A percentile compares a stretch with the other conserved stretches of the same genome.
phyloP scores from a whole-genome alignment of 2,888 invertebrate species.

The Odiellus spinosus region DNA sequence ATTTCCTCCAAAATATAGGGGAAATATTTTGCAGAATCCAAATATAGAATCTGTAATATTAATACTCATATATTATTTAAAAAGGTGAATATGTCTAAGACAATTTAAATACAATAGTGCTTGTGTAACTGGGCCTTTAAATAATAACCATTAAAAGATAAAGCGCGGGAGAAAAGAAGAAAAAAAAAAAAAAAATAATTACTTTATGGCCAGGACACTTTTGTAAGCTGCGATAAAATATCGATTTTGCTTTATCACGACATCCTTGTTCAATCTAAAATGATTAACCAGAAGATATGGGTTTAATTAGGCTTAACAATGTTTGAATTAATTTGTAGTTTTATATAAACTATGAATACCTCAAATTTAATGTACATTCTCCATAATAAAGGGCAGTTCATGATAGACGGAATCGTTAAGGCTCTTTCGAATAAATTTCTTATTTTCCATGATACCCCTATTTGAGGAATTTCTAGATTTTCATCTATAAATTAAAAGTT shows the following conservation, averaged over 20 bases:
- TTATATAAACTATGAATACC: slow-evolving; percentile 20
- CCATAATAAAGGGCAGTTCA: slow-evolving; percentile 31
- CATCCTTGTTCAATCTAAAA: slow-evolving; percentile 24
- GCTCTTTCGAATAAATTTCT: slow-evolving; percentile 27
- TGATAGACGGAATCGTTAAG: slow-evolving; percentile 17
- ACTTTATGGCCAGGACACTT: slow-evolving; percentile 34
- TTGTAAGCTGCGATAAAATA: slow-evolving; percentile 32
- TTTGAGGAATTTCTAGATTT: slow-evolving; percentile 4
- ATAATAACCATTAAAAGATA: too few species aligned
- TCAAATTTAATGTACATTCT: slow-evolving; percentile 29
- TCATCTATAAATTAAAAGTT: slow-evolving; percentile 2
- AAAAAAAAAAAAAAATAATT: slow-evolving; percentile 6
- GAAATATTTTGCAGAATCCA: slow-evolving; percentile 28
- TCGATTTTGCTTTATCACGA: slow-evolving; percentile 24
- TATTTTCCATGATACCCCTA: slow-evolving; percentile 25
- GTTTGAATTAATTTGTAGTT: not conserved
- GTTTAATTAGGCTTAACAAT: not conserved
- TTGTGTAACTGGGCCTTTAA: too few species aligned
- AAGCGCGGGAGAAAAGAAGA: not conserved
- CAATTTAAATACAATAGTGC: too few species aligned
- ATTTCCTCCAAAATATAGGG: slow-evolving; percentile 29
- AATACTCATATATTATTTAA: too few species aligned
- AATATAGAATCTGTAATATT: slow-evolving; percentile 27
- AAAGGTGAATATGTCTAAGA: too few species aligned
- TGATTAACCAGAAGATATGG: not conserved